Conservation (phyloP, 2,888 invertebrate genomes). For the Synergus laeviventris region DNA sequence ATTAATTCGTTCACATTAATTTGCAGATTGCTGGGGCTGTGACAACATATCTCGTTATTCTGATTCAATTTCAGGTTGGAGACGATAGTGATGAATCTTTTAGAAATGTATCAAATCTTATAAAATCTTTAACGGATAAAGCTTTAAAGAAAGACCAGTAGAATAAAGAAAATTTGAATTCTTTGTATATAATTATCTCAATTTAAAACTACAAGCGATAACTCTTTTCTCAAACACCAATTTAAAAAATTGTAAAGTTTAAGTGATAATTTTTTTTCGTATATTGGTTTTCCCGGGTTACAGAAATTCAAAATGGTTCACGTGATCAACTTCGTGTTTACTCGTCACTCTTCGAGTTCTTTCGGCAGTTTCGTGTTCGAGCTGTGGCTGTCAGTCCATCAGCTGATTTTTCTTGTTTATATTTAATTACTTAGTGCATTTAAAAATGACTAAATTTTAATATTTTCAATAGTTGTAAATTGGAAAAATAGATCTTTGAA, state of each 20-base stretch:
- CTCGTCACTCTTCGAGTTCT: neutral
- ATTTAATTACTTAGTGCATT: neutral
- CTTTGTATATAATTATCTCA: too few species aligned
- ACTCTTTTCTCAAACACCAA: too few species aligned
- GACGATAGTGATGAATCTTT: slow-evolving; percentile 66
- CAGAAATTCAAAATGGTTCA: too few species aligned
- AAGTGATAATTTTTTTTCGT: too few species aligned
- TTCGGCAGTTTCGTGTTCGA: neutral
- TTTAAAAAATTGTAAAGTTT: too few species aligned
- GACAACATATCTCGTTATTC: slow-evolving; percentile 80
- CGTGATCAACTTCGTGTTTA: neutral
- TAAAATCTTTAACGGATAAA: neutral
- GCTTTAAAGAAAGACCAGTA: neutral
- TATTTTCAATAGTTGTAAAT: neutral
- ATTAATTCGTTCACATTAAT: too few species aligned
- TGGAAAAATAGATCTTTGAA: neutral
- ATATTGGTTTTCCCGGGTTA: too few species aligned
- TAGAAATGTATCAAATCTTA: neutral
- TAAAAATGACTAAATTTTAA: neutral
- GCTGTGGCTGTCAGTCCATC: neutral
- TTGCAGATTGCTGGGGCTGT: slow-evolving; percentile 79
- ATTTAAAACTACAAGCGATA: too few species aligned
- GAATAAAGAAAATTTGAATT: neutral
- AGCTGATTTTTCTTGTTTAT: neutral
- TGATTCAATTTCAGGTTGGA: slow-evolving; percentile 80